Conservation (phyloP, 2,113 vertebrate genomes). For the Rutilus rutilus region DNA sequence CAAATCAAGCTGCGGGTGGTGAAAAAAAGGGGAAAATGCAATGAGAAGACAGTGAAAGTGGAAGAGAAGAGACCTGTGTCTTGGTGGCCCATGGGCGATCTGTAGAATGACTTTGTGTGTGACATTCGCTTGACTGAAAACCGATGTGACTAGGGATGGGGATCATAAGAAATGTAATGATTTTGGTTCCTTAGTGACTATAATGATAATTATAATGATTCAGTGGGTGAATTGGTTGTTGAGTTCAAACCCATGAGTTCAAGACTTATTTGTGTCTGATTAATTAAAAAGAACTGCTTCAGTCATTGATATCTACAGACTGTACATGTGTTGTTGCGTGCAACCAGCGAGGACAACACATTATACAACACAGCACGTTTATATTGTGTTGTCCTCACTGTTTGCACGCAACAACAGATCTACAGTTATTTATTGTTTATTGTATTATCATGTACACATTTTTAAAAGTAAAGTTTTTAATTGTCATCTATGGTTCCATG, state of each 20-base stretch:
- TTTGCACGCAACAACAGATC: too few species aligned
- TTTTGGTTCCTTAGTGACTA: constrained; percentile 4
- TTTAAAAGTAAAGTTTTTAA: neutral
- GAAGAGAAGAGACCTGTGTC: neutral
- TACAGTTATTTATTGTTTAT: neutral
- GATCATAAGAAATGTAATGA: neutral
- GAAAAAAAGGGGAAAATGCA: neutral
- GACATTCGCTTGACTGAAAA: neutral
- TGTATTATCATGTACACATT: neutral
- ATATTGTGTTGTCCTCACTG: too few species aligned
- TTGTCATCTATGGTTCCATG: neutral
- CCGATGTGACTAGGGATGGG: neutral
- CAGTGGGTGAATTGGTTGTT: neutral
- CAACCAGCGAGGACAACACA: neutral
- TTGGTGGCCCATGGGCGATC: constrained; percentile 2
- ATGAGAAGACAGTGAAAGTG: neutral
- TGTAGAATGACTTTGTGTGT: neutral
- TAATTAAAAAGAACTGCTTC: too few species aligned
- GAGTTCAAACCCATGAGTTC: neutral
- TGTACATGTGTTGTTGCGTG: neutral
- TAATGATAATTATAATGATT: too few species aligned
- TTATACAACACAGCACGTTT: neutral
- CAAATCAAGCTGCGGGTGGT: neutral
- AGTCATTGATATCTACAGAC: neutral
- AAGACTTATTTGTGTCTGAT: neutral